Conservation (phyloP, 2,113 vertebrate genomes). For the Macrotus californicus region DNA sequence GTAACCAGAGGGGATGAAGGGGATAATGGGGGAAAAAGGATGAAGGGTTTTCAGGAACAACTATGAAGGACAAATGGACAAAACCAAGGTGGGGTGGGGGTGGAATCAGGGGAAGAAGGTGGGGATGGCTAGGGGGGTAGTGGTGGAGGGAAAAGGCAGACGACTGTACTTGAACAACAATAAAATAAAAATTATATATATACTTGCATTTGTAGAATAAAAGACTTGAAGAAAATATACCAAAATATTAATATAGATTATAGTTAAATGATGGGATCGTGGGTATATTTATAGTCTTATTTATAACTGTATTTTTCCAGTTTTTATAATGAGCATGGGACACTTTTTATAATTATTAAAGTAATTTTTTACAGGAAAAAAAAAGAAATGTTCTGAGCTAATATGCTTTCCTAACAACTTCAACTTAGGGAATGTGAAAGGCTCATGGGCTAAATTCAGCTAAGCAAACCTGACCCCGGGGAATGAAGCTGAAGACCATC, state of each 20-base stretch:
- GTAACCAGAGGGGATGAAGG: too few relatives aligned
- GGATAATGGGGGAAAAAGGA: too few relatives aligned
- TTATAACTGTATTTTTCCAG: not conserved
- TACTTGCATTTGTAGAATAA: not conserved
- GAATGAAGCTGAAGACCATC: not conserved
- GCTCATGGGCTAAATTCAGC: not conserved
- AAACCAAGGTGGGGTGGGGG: too few relatives aligned
- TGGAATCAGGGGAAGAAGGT: too few relatives aligned
- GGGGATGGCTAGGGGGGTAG: too few relatives aligned
- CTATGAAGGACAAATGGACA: too few relatives aligned
- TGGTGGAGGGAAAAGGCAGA: too few relatives aligned
- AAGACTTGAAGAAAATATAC: not conserved
- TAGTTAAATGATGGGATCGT: not conserved
- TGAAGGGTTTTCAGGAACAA: too few relatives aligned
- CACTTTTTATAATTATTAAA: not conserved
- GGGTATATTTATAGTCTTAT: not conserved
- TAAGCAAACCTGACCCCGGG: not conserved
- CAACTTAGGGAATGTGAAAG: not conserved
- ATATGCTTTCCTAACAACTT: not conserved
- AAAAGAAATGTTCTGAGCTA: not conserved
- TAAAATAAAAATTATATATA: not conserved
- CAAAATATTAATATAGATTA: slow-evolving; percentile 13
- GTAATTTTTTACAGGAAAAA: not conserved
- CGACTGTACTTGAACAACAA: too few relatives aligned
- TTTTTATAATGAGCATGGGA: not conserved